Base-by-base conservation (phyloP, 2,888 invertebrate species). In the Dolichopus griseipennis region DNA sequence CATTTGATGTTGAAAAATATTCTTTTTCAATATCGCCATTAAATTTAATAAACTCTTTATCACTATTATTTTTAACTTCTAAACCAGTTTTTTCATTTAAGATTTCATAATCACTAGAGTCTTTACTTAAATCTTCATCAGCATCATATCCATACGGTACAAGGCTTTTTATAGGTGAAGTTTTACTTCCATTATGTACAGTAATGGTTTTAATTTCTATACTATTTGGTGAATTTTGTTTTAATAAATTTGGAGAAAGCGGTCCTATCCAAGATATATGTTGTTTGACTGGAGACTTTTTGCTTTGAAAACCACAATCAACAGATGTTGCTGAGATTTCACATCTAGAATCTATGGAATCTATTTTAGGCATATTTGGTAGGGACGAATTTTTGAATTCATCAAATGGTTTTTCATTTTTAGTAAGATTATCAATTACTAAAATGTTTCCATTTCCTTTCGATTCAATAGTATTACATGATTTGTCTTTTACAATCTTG, bases 71-170 rank as follows among this genome's bases (percentile, higher is more conserved):
- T n/a, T n/a, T n/a, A n/a, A n/a, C n/a, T n/a, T n/a, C n/a, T n/a
- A n/a, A n/a, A n/a, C n/a, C n/a, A n/a, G n/a, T n/a, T n/a, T n/a
- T n/a, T n/a, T n/a, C n/a, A n/a, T n/a, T n/a, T n/a, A n/a, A n/a
- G n/a, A n/a, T n/a, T n/a, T n/a, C n/a, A 61, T 70, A 65, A 66
- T 67, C 68, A n/a, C 74, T 75, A 64, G 75, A 75, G 69, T 79
- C 79, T n/a, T n/a, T n/a, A n/a, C n/a, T n/a, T n/a, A n/a, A n/a
- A n/a, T n/a, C n/a, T 20, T 75, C 75, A 43, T 78, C 86, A 0
- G 86, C 85, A 74, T 86, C 86, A 0, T 84, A 84, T 74, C 85
- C 87, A 73, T 87, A 87, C 22, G 87, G 87, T 68, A 87, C 87
- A 67, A 87, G 79, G 69, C 81, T 80, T 70, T 78, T 79, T 1